Percentiles rank a stretch among this genome's conserved stretches.
Conservation (phyloP, 2,113 vertebrate genomes). For the Chitala chitala region DNA sequence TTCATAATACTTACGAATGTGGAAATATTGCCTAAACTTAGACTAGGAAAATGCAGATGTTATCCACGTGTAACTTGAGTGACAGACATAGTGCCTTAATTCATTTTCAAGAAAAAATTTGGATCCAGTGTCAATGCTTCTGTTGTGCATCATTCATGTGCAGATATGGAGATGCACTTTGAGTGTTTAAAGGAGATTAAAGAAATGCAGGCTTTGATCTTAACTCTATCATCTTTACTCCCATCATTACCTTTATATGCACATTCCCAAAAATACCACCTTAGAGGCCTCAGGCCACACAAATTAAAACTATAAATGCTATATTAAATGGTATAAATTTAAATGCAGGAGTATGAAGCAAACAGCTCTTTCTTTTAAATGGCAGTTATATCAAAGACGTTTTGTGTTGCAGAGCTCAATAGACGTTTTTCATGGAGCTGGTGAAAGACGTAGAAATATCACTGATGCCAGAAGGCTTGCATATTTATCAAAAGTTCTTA, state of each 20-base stretch:
- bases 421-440: background rate
- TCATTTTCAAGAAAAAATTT: too few species aligned
- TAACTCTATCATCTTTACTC: too few species aligned
- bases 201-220: too few species aligned
- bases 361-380: background rate
- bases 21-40: too few species aligned
- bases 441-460: background rate
- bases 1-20: too few species aligned
- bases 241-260: background rate
- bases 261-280: background rate
- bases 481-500: constrained; percentile 14
- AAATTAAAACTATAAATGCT: background rate
- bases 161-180: too few species aligned
- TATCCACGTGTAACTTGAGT: too few species aligned
- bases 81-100: too few species aligned
- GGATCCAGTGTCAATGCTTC: too few species aligned
- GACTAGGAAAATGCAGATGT: too few species aligned
- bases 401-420: background rate
- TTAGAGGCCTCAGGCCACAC: background rate
- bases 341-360: background rate
- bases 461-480: constrained; percentile 6
- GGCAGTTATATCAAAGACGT: background rate
- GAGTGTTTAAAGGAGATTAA: too few species aligned
- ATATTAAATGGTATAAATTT: background rate
- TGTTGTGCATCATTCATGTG: too few species aligned